Evolutionary conservation across 2,888 invertebrate species (phyloP).

Genomic region (Thereva nobilitata): DNA sequence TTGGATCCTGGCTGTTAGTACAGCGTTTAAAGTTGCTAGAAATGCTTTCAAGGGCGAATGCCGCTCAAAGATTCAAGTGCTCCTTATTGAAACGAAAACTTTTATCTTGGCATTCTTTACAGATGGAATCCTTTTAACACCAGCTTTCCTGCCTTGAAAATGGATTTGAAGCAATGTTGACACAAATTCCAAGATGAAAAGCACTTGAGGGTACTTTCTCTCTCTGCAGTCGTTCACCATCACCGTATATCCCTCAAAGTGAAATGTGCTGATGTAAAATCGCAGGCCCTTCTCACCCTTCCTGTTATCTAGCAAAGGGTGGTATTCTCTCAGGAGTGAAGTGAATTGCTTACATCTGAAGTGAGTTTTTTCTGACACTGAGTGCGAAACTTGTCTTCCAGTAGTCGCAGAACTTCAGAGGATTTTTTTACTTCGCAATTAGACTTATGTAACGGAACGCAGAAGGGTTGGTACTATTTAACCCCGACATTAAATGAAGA

Average conservation of each 20-base stretch:
- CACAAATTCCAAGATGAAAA: conserved; percentile 25
- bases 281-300: conserved; percentile 20
- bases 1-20: neutral
- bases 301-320: neutral
- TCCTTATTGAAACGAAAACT: conserved; percentile 20
- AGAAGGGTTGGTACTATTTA: too few species aligned
- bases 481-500: too few species aligned
- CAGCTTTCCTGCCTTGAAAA: conserved; percentile 14
- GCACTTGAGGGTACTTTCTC: conserved; percentile 26
- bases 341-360: too few species aligned
- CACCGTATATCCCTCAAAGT: conserved; percentile 3
- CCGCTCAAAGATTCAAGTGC: conserved; percentile 18
- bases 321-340: too few species aligned
- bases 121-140: conserved; percentile 18
- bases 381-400: too few species aligned
- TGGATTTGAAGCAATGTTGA: conserved; percentile 23
- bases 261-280: conserved; percentile 26
- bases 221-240: neutral
- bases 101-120: conserved; percentile 24
- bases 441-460: too few species aligned
- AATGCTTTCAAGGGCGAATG: conserved; percentile 14
- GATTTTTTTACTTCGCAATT: too few species aligned
- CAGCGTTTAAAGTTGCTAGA: neutral
- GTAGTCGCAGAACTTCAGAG: too few species aligned
- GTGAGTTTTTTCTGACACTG: too few species aligned